Conservation (phyloP, 2,797 vertebrate genomes). For the Sibirionetta formosa region DNA sequence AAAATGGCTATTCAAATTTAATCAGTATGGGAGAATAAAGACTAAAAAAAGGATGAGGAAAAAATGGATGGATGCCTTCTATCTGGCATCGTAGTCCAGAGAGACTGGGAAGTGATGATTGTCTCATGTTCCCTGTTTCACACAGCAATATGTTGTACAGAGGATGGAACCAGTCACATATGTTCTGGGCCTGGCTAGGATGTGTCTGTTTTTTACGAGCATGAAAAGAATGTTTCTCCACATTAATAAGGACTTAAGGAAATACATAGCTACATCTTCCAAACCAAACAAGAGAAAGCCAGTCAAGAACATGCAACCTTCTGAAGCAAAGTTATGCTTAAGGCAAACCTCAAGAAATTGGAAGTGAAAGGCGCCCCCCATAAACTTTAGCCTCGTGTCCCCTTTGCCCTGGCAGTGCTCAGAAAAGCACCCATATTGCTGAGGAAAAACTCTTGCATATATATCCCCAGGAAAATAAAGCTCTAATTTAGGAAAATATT, state of each 20-base stretch:
- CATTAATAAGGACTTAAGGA: conserved; percentile 68
- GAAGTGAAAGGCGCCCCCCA: not conserved
- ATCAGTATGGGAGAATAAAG: conserved; percentile 31
- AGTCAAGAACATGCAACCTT: conserved; percentile 2
- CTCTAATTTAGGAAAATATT: conserved; percentile 3
- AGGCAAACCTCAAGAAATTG: not conserved
- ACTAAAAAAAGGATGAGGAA: conserved; percentile 40
- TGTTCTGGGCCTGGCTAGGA: conserved; percentile 70
- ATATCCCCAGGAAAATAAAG: not conserved
- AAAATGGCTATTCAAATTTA: conserved; percentile 70
- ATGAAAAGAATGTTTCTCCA: conserved; percentile 70
- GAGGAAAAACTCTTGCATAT: not conserved
- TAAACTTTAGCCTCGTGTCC: not conserved
- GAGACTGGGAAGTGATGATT: conserved; percentile 71
- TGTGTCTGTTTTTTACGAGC: conserved; percentile 55
- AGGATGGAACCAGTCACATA: conserved; percentile 70
- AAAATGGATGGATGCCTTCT: conserved; percentile 71
- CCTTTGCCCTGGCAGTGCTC: not conserved
- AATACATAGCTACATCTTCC: conserved; percentile 65
- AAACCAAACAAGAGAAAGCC: conserved; percentile 58
- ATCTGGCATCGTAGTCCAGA: conserved; percentile 45
- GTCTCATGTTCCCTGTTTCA: conserved; percentile 70
- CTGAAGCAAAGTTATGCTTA: not conserved
- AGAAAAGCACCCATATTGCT: not conserved
- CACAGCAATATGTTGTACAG: conserved; percentile 63